A percentile compares a stretch with the other conserved stretches of the same genome.
phyloP scores from a whole-genome alignment of 2,888 invertebrate genomes.

The Ditylenchus weischeri region DNA sequence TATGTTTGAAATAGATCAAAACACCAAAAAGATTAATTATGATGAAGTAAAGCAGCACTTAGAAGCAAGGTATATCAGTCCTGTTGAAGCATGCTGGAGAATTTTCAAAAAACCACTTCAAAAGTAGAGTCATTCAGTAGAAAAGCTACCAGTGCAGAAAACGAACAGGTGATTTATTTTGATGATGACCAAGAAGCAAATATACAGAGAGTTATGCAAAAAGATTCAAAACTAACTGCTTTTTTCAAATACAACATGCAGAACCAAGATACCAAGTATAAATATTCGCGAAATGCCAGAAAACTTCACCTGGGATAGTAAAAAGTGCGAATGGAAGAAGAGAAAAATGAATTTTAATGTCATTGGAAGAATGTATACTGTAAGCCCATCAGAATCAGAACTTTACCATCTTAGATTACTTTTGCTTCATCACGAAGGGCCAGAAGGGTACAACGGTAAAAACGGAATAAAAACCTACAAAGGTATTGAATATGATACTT shows the following conservation, averaged over 20 bases:
- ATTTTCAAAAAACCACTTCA: constrained; percentile 9
- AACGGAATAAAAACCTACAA: constrained; percentile 12
- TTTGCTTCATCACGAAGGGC: background rate
- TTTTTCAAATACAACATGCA: background rate
- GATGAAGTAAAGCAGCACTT: constrained; percentile 8
- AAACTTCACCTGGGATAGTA: background rate
- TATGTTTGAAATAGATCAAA: constrained; percentile 44
- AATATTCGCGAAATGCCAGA: background rate
- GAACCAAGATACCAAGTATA: background rate
- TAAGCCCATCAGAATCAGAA: background rate
- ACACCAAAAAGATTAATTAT: constrained; percentile 13
- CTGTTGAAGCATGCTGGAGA: constrained; percentile 18
- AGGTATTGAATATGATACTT: constrained; percentile 18
- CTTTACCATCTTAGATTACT: background rate
- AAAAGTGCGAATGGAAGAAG: background rate
- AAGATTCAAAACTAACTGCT: background rate
- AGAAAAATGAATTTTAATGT: background rate
- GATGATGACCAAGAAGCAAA: background rate
- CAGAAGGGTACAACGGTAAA: background rate
- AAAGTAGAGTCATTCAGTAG: background rate
- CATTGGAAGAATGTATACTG: background rate
- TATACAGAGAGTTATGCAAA: background rate
- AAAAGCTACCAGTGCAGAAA: background rate
- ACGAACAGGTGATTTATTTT: background rate
- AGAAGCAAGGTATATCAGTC: constrained; percentile 17